Evolutionary conservation across 2,888 invertebrate species (phyloP), one percentile per base, ranked within the genome.

Genomic region (Hirtodrosophila duncani): DNA sequence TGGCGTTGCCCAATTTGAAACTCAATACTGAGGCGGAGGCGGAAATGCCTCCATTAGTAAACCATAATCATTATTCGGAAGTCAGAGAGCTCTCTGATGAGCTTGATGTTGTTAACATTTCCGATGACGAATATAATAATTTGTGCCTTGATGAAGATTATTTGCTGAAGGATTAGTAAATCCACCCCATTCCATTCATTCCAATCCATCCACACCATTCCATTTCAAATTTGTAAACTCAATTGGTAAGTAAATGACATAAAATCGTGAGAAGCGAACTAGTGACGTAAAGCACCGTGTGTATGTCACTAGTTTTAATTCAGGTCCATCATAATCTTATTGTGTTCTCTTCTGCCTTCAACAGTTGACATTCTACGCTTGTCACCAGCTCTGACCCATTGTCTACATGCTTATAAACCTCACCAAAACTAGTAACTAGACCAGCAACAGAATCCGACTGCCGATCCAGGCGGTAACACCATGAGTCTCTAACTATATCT

Each of bases 161-260:
- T n/a, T 48, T 29, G 0, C 13, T 65, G 11, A 20, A 63, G 86
- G 86, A 78, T 38, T 81, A 82, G 58, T 85, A 85, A 75, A 64
- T 84, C 50, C 86, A 87, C 57, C 85, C 87, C 37, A 84, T 85
- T 77, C 87, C 87, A 50, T 87, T 86, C 56, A 87, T 87, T 51
- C 81, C 87, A 39, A 84, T 87, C 11, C 86, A 85, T 49, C 83
- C 83, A 70, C 62, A 71, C 31, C 64, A 62, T 18, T 36, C 43
- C 34, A 68, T 79, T 55, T 81, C 82, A 67, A 85, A 82, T 72
- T 70, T 84, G 61, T 85, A 86, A 39, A 51, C 71, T 39, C 83
- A 81, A 60, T 83, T 82, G 59, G 83, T 84, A 71, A 85, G 83
- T 83, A 55, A 0, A 45, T 45, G n/a, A 1, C 0, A 1, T 39